These are phyloP conservation scores for Zhengitettix transpicula DNA, from an alignment of 2,888 invertebrate genomes.

Conservation along the genomic window DNA sequence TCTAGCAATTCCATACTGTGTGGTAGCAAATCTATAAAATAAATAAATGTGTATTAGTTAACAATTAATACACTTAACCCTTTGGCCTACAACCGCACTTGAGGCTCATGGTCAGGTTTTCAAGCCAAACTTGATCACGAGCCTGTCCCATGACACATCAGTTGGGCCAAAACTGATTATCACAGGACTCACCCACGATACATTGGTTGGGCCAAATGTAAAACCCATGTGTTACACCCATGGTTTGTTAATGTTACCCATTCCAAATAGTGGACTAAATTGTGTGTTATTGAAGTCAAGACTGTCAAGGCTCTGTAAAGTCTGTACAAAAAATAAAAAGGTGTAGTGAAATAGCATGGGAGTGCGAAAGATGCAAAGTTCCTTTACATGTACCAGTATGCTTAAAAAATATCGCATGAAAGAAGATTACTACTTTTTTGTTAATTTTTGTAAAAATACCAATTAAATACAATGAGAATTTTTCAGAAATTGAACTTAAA, in stretches of 20 bases:
- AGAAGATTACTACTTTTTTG: too few species aligned
- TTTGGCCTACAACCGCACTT: not conserved
- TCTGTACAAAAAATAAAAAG: too few species aligned
- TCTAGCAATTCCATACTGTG: constrained; percentile 19
- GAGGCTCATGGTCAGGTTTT: not conserved
- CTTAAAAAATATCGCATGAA: too few species aligned
- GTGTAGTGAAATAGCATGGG: too few species aligned
- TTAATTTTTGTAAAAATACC: too few species aligned
- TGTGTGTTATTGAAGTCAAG: too few species aligned
- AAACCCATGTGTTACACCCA: not conserved
- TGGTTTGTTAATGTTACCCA: not conserved
- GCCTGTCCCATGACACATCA: not conserved
- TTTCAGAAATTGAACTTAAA: too few species aligned
- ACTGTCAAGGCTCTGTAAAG: too few species aligned
- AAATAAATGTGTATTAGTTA: not conserved
- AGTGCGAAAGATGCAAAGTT: too few species aligned
- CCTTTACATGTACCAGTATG: too few species aligned
- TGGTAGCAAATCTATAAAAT: constrained; percentile 7
- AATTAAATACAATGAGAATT: too few species aligned
- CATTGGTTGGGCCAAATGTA: not conserved
- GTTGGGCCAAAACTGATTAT: not conserved
- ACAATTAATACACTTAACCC: not conserved
- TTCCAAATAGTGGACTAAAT: not conserved
- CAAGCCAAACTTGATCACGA: not conserved
- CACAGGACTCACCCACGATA: too few species aligned